Evolutionary conservation across 2,113 vertebrate genomes (phyloP).

Genomic region (Plecotus auritus): DNA sequence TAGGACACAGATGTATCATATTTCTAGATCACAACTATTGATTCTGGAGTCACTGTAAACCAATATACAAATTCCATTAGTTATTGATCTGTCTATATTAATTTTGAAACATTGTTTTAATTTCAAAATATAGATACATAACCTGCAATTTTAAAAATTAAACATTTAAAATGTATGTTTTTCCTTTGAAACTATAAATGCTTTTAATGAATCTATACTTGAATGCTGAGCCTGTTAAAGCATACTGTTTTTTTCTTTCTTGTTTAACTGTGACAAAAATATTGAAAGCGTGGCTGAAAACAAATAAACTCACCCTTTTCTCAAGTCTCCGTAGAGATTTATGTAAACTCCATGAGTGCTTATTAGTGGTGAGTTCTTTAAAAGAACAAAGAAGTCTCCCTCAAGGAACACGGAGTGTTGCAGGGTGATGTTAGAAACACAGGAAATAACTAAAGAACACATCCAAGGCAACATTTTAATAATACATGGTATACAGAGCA

Average conservation of each 20-base stretch:
- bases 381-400: background rate
- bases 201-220: background rate
- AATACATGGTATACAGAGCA: background rate
- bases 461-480: background rate
- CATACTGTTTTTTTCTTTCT: background rate
- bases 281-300: background rate
- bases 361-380: background rate
- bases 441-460: background rate
- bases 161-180: background rate
- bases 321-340: background rate
- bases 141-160: background rate
- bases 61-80: background rate
- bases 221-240: background rate
- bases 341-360: background rate
- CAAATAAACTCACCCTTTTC: background rate
- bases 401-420: background rate
- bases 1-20: background rate
- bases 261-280: background rate
- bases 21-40: slow-evolving; percentile 4
- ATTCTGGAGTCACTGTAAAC: background rate
- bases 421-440: background rate
- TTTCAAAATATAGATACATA: background rate
- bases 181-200: background rate
- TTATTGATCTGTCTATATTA: background rate
- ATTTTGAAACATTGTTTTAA: background rate